Percentiles rank a stretch among this genome's conserved stretches.
phyloP scores from a whole-genome alignment of 2,888 invertebrate species.

The Argyra leucocephala region DNA sequence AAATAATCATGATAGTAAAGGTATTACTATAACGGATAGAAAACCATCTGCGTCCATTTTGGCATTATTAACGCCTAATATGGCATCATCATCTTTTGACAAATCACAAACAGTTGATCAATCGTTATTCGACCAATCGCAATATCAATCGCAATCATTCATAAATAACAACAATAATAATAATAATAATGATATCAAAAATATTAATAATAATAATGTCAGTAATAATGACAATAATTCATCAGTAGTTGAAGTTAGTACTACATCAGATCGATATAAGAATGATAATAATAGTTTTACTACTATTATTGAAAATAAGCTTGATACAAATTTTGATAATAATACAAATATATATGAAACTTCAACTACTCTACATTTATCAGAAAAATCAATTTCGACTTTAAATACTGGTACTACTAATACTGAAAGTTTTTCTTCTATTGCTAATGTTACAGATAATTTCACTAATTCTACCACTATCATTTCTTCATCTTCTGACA shows the following conservation, averaged over 20 bases:
- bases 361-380: constrained; percentile 1
- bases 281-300: too few relatives aligned
- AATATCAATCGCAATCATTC: not conserved
- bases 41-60: constrained; percentile 6
- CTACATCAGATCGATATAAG: not conserved
- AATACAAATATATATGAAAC: not conserved
- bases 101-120: not conserved
- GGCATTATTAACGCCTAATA: constrained; percentile 6
- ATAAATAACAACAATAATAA: not conserved
- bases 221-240: not conserved
- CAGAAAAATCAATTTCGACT: not conserved
- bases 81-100: not conserved
- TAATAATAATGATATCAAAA: not conserved
- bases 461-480: not conserved
- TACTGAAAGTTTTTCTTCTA: not conserved
- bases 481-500: not conserved
- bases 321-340: not conserved
- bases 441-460: not conserved
- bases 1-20: constrained; percentile 15
- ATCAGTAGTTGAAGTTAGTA: not conserved
- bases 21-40: constrained; percentile 12
- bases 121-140: not conserved
- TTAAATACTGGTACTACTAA: not conserved
- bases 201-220: not conserved
- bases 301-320: too few relatives aligned